Evolutionary conservation across 2,113 vertebrate species (phyloP).

Genomic region (Octodon degus): DNA sequence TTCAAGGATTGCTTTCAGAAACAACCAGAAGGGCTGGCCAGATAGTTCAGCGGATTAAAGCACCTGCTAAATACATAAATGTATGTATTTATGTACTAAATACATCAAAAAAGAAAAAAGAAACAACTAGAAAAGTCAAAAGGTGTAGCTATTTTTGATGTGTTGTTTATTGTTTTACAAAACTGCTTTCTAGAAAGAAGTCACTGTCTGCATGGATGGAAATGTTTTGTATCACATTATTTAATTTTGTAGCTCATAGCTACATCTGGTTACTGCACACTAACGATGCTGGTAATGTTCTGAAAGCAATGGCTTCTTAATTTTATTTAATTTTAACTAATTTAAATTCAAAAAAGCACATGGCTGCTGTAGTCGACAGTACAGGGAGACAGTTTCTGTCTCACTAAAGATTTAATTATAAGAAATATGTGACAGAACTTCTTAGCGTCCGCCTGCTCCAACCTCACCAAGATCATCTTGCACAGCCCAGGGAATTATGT

Average conservation of each 20-base stretch:
- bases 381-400: neutral
- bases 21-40: neutral
- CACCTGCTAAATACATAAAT: too few species aligned
- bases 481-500: neutral
- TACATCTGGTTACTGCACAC: neutral
- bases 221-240: neutral
- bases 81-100: too few species aligned
- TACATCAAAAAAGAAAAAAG: neutral
- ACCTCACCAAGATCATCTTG: neutral
- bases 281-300: neutral
- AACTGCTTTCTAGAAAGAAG: neutral
- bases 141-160: neutral
- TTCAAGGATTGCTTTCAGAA: neutral
- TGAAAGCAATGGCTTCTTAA: neutral
- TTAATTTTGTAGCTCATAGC: neutral
- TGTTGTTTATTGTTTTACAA: neutral
- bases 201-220: neutral
- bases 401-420: neutral
- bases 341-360: neutral
- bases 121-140: neutral
- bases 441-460: too few species aligned
- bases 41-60: too few species aligned
- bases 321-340: slow-evolving; percentile 39
- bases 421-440: neutral
- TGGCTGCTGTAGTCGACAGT: neutral